phyloP scores from a whole-genome alignment of 1,140 invertebrate species.

The Lutraria rhynchaena region DNA sequence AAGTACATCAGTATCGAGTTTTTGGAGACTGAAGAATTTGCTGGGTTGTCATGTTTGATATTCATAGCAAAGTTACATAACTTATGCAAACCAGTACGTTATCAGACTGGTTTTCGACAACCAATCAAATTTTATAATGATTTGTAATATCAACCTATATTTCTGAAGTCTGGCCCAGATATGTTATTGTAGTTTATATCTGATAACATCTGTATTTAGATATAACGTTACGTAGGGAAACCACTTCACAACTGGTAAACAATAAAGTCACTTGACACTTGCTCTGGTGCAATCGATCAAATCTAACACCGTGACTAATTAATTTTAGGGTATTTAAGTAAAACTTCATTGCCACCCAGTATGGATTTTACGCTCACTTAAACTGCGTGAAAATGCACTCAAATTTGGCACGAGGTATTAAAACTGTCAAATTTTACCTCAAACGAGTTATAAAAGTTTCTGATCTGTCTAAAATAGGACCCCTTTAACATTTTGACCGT shows the following conservation, averaged over 20 bases:
- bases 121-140: background rate
- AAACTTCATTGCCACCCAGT: slow-evolving; percentile 34
- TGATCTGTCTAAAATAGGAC: slow-evolving; percentile 29
- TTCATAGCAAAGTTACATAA: too few relatives aligned
- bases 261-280: slow-evolving; percentile 10
- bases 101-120: too few relatives aligned
- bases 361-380: slow-evolving; percentile 20
- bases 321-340: slow-evolving; percentile 26
- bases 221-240: background rate
- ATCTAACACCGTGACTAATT: background rate
- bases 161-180: background rate
- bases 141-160: background rate
- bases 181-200: too few relatives aligned
- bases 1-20: too few relatives aligned
- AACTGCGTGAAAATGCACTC: slow-evolving; percentile 41
- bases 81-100: too few relatives aligned
- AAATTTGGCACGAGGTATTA: slow-evolving; percentile 5
- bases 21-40: too few relatives aligned
- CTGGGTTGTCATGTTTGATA: too few relatives aligned
- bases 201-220: too few relatives aligned
- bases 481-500: slow-evolving; percentile 45
- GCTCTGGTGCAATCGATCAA: slow-evolving; percentile 20
- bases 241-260: background rate
- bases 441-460: slow-evolving; percentile 44
- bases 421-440: slow-evolving; percentile 46